A percentile compares a stretch with the other conserved stretches of the same genome.
These are phyloP conservation scores for Coleophora flavipennella DNA, from an alignment of 2,888 invertebrate species.

Conservation along the genomic window DNA sequence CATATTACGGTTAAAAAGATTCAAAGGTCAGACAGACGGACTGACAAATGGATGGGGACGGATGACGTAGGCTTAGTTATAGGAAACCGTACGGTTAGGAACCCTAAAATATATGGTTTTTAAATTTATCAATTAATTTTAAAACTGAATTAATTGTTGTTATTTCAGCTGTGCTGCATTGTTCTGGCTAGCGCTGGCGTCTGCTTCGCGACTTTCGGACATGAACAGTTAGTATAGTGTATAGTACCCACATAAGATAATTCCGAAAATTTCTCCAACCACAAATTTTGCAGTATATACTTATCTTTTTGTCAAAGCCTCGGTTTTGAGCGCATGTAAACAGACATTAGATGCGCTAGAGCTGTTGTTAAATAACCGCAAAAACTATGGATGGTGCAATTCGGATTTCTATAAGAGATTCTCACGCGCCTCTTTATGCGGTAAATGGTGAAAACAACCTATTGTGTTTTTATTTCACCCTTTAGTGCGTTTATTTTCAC, in stretches of 20 bases:
- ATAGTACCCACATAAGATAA: constrained; percentile 19
- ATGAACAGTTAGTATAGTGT: constrained; percentile 67
- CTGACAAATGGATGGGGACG: no score
- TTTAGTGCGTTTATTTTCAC: constrained; percentile 46
- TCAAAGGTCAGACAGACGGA: no score
- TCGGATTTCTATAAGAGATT: constrained; percentile 59
- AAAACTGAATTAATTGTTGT: constrained; percentile 23
- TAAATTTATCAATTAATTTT: no score
- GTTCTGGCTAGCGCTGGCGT: constrained; percentile 60
- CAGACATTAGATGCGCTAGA: constrained; percentile 25
- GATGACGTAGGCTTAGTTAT: no score
- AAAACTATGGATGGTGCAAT: constrained; percentile 45
- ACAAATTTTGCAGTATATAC: constrained; percentile 10
- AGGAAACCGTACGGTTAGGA: no score
- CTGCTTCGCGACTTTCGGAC: constrained; percentile 66
- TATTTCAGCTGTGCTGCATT: constrained; percentile 62
- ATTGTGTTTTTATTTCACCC: constrained; percentile 46
- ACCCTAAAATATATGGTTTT: constrained; percentile 5
- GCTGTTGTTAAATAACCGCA: constrained; percentile 33
- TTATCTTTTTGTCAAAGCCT: constrained; percentile 14
- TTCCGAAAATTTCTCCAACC: constrained; percentile 17
- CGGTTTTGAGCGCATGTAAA: constrained; percentile 17
- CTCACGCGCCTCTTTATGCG: constrained; percentile 57
- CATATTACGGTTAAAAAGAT: no score
- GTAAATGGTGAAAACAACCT: constrained; percentile 59